Percentiles rank a stretch among this genome's conserved stretches.
These are phyloP conservation scores for Melanotaenia duboulayi DNA, from an alignment of 2,113 vertebrate genomes.

Conservation along the genomic window DNA sequence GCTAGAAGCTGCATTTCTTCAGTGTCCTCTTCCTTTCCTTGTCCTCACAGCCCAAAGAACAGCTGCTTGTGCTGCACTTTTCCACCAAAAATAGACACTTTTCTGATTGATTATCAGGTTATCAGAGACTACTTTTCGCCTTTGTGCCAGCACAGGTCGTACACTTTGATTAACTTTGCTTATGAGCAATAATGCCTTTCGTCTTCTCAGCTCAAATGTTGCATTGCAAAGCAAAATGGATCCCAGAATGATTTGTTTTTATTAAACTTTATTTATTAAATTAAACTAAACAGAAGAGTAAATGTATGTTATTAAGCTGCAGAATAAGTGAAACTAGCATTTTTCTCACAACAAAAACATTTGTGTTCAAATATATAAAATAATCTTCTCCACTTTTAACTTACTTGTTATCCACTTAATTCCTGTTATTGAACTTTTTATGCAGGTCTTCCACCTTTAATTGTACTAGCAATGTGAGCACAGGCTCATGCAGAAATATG, in stretches of 20 bases:
- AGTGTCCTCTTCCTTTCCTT: slow-evolving; percentile 17
- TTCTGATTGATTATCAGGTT: not conserved
- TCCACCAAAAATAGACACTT: not conserved
- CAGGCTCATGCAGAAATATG: too few species aligned
- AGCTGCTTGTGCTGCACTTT: not conserved
- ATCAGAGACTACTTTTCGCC: not conserved
- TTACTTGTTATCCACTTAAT: too few species aligned
- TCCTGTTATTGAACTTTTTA: not conserved
- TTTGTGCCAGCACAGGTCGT: not conserved
- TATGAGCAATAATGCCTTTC: not conserved
- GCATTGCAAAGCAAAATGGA: slow-evolving; percentile 3
- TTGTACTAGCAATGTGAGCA: too few species aligned
- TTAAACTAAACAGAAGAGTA: slow-evolving; percentile 3
- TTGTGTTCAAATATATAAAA: too few species aligned
- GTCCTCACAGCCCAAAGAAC: not conserved
- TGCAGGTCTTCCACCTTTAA: not conserved
- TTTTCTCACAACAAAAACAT: not conserved
- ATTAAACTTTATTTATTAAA: too few species aligned
- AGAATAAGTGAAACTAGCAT: not conserved
- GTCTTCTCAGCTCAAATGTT: not conserved
- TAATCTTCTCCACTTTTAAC: too few species aligned
- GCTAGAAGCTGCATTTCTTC: slow-evolving; percentile 49
- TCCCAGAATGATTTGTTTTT: slow-evolving; percentile 32
- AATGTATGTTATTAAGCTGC: slow-evolving; percentile 21
- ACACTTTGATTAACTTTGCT: not conserved